Percentiles rank a stretch among this genome's conserved stretches.
Evolutionary conservation across 2,113 vertebrate genomes (phyloP).

Genomic region (Oryzias melastigma): DNA sequence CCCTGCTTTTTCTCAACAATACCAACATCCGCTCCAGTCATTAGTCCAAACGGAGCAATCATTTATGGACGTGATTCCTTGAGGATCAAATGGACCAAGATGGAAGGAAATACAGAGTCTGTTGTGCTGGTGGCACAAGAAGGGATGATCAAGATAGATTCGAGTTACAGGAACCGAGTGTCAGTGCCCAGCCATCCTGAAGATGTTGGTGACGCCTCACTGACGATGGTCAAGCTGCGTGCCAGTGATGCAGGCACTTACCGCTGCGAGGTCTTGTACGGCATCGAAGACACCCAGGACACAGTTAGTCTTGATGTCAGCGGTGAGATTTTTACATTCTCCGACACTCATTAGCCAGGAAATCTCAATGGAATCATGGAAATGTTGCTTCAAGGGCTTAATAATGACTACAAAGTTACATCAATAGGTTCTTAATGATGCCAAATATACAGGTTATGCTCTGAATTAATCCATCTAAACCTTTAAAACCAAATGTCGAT

Average conservation of each 20-base stretch:
- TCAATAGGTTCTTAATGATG: too few relatives aligned
- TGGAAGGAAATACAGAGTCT: conserved; percentile 83
- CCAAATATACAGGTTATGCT: too few relatives aligned
- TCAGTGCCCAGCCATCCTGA: conserved; percentile 88
- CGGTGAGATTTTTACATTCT: conserved; percentile 76
- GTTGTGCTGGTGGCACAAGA: conserved; percentile 91
- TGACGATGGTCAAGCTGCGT: conserved; percentile 87
- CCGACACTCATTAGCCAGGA: conserved; percentile 11
- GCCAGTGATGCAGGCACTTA: conserved; percentile 92
- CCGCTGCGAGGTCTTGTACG: conserved; percentile 93
- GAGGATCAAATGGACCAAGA: conserved; percentile 96
- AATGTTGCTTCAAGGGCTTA: conserved; percentile 27
- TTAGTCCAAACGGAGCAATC: conserved; percentile 66
- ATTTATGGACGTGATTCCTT: conserved; percentile 79
- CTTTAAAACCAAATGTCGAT: not conserved
- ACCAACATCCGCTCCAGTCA: conserved; percentile 81
- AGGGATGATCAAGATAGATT: conserved; percentile 89
- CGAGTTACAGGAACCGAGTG: conserved; percentile 86
- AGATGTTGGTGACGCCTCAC: conserved; percentile 85
- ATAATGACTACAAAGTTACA: conserved; percentile 40
- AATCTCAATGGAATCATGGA: conserved; percentile 10
- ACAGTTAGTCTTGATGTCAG: conserved; percentile 83
- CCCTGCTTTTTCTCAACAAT: conserved; percentile 90
- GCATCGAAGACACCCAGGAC: conserved; percentile 90
- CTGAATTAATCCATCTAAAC: not conserved